Conservation (phyloP, 2,797 vertebrate genomes). For the Pampus argenteus region DNA sequence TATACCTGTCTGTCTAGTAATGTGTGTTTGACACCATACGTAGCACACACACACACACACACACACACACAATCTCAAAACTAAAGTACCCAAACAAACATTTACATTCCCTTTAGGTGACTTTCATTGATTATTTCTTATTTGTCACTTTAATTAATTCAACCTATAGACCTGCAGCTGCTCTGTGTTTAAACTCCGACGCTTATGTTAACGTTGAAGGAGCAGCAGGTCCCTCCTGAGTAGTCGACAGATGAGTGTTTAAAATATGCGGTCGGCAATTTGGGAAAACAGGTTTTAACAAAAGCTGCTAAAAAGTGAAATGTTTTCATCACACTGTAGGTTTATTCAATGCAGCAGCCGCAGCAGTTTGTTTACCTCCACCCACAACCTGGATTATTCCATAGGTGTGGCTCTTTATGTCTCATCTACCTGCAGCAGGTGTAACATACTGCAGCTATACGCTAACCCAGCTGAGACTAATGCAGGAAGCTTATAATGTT, state of each 20-base stretch:
- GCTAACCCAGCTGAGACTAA: too few species aligned
- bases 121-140: neutral
- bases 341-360: neutral
- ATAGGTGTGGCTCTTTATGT: slow-evolving; percentile 16
- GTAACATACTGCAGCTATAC: neutral
- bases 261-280: too few species aligned
- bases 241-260: too few species aligned
- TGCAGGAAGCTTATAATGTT: too few species aligned
- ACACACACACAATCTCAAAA: too few species aligned
- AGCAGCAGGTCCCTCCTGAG: slow-evolving; percentile 32
- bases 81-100: too few species aligned
- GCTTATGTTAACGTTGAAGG: neutral
- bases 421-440: slow-evolving; percentile 9
- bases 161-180: neutral
- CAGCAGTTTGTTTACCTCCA: too few species aligned
- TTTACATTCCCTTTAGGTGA: too few species aligned
- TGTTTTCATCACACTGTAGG: neutral
- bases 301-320: neutral
- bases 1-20: too few species aligned
- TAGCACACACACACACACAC: too few species aligned
- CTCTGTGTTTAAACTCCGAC: too few species aligned
- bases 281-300: neutral
- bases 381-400: neutral
- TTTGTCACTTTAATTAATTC: neutral
- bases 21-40: too few species aligned